Conservation (phyloP, 2,888 invertebrate genomes). For the Lasioglossum lativentre region DNA sequence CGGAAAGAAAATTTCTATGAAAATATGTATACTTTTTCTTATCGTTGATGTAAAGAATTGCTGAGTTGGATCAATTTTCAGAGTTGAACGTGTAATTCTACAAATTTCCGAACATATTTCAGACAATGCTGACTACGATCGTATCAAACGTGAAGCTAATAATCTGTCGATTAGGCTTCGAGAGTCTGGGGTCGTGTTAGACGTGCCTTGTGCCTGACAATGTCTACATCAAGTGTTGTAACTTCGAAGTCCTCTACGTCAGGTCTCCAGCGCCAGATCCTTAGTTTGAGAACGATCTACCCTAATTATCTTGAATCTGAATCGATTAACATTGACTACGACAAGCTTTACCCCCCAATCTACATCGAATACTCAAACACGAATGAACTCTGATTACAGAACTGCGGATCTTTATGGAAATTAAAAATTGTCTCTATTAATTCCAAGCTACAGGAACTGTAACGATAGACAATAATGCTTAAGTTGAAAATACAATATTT, state of each 20-base stretch:
- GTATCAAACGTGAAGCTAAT: neutral
- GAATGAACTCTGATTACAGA: neutral
- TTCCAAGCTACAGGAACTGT: too few species aligned
- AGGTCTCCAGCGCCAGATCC: neutral
- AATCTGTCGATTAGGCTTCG: constrained; percentile 4
- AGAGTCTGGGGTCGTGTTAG: neutral
- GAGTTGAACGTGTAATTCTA: neutral
- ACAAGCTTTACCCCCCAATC: too few species aligned
- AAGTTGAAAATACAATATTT: too few species aligned
- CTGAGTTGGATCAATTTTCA: neutral
- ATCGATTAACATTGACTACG: neutral
- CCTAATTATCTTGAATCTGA: neutral
- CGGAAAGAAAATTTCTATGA: too few species aligned
- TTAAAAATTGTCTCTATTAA: too few species aligned
- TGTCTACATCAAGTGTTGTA: neutral
- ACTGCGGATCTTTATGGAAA: too few species aligned
- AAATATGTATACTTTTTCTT: too few species aligned
- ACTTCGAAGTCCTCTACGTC: neutral
- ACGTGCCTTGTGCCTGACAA: neutral
- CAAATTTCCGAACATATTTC: neutral
- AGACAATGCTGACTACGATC: neutral
- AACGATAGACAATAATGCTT: too few species aligned
- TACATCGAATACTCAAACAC: neutral
- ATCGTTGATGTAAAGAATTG: too few species aligned
- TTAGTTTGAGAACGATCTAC: neutral